Base-by-base conservation (phyloP, 2,888 invertebrate genomes). In the Chydorus sphaericus region DNA sequence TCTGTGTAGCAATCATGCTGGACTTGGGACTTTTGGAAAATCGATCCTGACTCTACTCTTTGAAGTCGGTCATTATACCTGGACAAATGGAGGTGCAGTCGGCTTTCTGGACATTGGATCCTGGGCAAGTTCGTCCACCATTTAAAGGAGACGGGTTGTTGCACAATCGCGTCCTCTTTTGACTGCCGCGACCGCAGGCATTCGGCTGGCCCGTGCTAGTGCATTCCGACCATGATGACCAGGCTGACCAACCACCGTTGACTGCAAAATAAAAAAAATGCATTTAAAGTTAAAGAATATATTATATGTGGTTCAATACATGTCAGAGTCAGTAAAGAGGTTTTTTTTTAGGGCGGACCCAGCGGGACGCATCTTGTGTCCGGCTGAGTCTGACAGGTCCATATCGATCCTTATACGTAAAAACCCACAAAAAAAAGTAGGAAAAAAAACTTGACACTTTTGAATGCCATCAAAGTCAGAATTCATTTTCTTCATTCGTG, bases 201-300 rank as follows among this genome's bases (percentile, higher is more conserved):
- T 61, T 63, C 16, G 28, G 28, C 38, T 33, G 29, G 18, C 38
- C 57, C 2, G 61, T 82, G 69, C 63, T 16, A 16, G 72, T 75
- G 71, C 93, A 93, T 60, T 86, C 86, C 8, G 82, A 80, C 92
- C 91, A 93, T 0, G 81, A 73, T 11, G 85, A 84, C 91, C 92
- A 93, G 4, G 82, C 75, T 51, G 89, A 87, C 93, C 93, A 93
- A 55, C 88, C 91, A n/a, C 93, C 93, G 69, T 92, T 89, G 48
- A 92, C 93, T 92, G 75, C 49, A 71, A 73, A 61, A 64, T 59
- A 60, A 63, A 56, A 62, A 61, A 62, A 44, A 48, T n/a, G n/a
- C n/a, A n/a, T n/a, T n/a, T n/a, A 36, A 57, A 29, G 23, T 51
- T 26, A 26, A 39, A 54, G 16, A 26, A 39, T 4, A 18, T 48